Evolutionary conservation across 1,140 invertebrate species (phyloP).

Genomic region (Vanessa atalanta): DNA sequence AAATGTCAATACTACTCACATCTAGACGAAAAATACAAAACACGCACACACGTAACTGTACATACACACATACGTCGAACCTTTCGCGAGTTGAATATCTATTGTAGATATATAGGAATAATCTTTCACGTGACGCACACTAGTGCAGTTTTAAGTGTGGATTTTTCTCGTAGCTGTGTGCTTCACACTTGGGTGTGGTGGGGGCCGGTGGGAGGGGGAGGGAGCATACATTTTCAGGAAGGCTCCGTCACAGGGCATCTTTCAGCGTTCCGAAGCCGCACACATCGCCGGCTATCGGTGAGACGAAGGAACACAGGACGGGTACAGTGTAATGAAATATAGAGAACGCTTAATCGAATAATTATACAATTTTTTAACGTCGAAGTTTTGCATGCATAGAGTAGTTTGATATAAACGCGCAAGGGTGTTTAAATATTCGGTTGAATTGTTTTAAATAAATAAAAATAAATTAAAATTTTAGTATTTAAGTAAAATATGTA

Average conservation of each 20-base stretch:
- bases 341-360: slow-evolving; percentile 38
- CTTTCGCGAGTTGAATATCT: slow-evolving; percentile 55
- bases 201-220: slow-evolving; percentile 45
- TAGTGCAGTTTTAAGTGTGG: slow-evolving; percentile 46
- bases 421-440: too few species aligned
- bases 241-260: slow-evolving; percentile 76
- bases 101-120: slow-evolving; percentile 59
- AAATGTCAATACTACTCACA: slow-evolving; percentile 76
- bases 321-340: slow-evolving; percentile 44
- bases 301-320: slow-evolving; percentile 76
- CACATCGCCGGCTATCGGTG: slow-evolving; percentile 74
- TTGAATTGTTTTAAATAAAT: too few species aligned
- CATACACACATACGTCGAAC: slow-evolving; percentile 47
- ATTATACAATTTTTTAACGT: background rate
- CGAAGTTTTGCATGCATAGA: slow-evolving; percentile 1
- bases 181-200: slow-evolving; percentile 41
- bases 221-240: slow-evolving; percentile 64
- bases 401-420: background rate
- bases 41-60: slow-evolving; percentile 40
- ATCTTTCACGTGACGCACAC: slow-evolving; percentile 64
- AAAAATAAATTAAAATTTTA: too few species aligned
- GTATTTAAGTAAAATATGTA: too few species aligned
- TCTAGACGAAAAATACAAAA: slow-evolving; percentile 54
- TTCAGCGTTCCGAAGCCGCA: slow-evolving; percentile 73
- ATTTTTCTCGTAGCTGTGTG: slow-evolving; percentile 62